phyloP scores from a whole-genome alignment of 2,888 invertebrate genomes.

The Acanthosepion lycidas region DNA sequence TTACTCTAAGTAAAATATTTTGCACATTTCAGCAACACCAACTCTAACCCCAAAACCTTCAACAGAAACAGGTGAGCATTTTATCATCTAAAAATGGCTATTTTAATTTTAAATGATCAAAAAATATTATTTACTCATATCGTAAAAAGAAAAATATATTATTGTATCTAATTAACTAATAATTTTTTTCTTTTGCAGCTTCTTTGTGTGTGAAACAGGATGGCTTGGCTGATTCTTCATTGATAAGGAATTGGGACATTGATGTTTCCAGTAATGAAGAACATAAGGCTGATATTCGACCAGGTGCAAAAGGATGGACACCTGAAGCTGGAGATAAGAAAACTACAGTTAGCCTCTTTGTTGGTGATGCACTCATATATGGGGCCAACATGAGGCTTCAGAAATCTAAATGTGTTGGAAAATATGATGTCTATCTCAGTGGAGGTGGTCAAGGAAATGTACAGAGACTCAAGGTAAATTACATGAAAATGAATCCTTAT shows the following conservation, averaged over 20 bases:
- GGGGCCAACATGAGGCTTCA: neutral
- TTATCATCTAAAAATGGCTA: too few relatives aligned
- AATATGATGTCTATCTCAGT: constrained; percentile 24
- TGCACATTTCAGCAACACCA: too few relatives aligned
- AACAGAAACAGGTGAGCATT: too few relatives aligned
- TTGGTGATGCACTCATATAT: constrained; percentile 36
- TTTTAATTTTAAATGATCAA: too few relatives aligned
- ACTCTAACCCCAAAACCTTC: too few relatives aligned
- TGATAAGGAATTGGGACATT: constrained; percentile 37
- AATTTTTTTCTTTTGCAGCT: neutral
- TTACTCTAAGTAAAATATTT: too few relatives aligned
- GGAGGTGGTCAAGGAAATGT: neutral
- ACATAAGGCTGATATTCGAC: constrained; percentile 35
- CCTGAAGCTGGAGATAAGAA: constrained; percentile 25
- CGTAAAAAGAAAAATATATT: too few relatives aligned
- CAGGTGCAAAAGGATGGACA: constrained; percentile 35
- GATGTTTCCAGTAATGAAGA: constrained; percentile 43
- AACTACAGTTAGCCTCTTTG: neutral
- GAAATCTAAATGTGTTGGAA: neutral
- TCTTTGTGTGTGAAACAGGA: constrained; percentile 20
- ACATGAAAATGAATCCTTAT: too few relatives aligned
- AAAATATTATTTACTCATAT: too few relatives aligned
- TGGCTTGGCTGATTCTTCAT: constrained; percentile 38
- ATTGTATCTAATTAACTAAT: too few relatives aligned
- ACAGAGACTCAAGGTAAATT: too few relatives aligned